These are phyloP conservation scores for Aphelenchoides avenae DNA, from an alignment of 1,140 invertebrate species.

Conservation along the genomic window DNA sequence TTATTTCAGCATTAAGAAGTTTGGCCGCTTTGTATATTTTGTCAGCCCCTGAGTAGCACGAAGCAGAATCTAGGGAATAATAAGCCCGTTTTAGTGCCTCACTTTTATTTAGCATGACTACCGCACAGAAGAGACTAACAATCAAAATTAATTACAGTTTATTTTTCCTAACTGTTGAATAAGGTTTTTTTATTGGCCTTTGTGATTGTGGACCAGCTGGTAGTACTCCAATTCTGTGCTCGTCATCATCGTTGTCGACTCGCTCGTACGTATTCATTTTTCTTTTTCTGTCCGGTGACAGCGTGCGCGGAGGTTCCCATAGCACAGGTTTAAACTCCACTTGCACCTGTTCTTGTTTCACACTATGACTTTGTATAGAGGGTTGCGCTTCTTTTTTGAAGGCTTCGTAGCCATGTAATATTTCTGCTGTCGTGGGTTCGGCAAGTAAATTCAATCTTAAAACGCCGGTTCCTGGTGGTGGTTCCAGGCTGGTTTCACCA, in stretches of 20 bases:
- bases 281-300: not conserved
- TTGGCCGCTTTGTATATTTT: constrained; percentile 1
- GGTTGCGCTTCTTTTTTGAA: too few relatives aligned
- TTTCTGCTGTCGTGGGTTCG: too few relatives aligned
- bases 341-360: too few relatives aligned
- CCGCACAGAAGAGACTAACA: not conserved
- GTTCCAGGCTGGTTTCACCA: too few relatives aligned
- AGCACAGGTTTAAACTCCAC: too few relatives aligned
- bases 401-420: too few relatives aligned
- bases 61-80: too few relatives aligned
- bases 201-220: not conserved
- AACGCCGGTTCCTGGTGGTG: too few relatives aligned
- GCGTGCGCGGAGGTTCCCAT: too few relatives aligned
- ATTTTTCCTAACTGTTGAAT: not conserved
- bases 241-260: not conserved
- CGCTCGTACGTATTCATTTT: not conserved
- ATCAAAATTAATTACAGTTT: not conserved
- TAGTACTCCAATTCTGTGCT: not conserved
- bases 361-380: too few relatives aligned
- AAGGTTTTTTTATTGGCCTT: not conserved
- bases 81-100: not conserved
- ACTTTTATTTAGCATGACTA: not conserved
- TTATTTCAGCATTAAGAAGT: not conserved
- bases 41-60: not conserved
- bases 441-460: too few relatives aligned